These are phyloP conservation scores for Chironomus tepperi DNA, from an alignment of 1,140 invertebrate genomes.

Conservation along the genomic window DNA sequence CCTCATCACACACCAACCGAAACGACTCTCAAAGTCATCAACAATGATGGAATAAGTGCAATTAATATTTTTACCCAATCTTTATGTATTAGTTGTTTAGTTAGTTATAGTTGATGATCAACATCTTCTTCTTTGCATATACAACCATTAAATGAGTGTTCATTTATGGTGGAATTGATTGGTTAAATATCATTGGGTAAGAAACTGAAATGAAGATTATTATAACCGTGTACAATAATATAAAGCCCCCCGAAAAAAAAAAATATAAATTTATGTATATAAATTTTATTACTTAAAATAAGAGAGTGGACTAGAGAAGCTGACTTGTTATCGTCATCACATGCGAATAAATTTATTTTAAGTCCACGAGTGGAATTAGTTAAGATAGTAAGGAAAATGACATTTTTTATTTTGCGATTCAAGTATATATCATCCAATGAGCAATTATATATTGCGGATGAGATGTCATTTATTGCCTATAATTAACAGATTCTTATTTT, in stretches of 20 bases:
- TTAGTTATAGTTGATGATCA: not conserved
- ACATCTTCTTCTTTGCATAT: slow-evolving; percentile 5
- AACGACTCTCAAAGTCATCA: no score
- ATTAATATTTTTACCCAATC: no score
- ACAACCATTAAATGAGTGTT: not conserved
- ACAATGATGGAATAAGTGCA: no score
- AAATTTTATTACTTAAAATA: slow-evolving; percentile 17
- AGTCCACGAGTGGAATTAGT: slow-evolving; percentile 11
- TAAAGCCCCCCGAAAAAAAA: slow-evolving; percentile 11
- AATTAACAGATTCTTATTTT: no score
- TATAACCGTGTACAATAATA: not conserved
- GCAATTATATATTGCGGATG: no score
- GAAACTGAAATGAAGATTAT: slow-evolving; percentile 2
- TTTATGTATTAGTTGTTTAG: not conserved
- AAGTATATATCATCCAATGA: no score
- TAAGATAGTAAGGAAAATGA: not conserved
- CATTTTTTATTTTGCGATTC: not conserved
- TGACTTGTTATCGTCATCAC: slow-evolving; percentile 22
- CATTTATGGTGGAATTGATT: slow-evolving; percentile 8
- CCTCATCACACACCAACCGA: no score
- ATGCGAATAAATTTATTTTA: not conserved
- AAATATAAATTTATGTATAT: slow-evolving; percentile 1
- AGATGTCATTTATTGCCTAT: no score
- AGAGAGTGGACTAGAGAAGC: not conserved
- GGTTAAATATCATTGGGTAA: not conserved